Conservation (phyloP, 2,113 vertebrate species). For the Spilogale gracilis region DNA sequence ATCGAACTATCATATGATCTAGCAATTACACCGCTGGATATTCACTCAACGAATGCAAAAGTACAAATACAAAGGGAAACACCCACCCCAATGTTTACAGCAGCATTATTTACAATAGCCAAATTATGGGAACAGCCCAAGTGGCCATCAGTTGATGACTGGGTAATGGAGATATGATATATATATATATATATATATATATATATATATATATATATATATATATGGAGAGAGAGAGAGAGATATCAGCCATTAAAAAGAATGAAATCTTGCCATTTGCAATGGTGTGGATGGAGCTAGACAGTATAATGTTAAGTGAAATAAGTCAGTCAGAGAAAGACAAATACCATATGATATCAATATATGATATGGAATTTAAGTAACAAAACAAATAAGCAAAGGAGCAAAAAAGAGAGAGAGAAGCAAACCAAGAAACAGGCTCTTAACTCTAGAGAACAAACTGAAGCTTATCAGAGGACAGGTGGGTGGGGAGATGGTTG, state of each 20-base stretch:
- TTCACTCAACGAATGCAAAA: background rate
- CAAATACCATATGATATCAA: background rate
- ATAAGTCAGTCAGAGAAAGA: background rate
- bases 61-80: background rate
- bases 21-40: background rate
- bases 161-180: background rate
- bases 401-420: background rate
- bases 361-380: background rate
- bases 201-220: too few relatives aligned
- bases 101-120: background rate
- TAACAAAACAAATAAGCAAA: background rate
- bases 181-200: too few relatives aligned
- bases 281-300: background rate
- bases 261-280: background rate
- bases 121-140: background rate
- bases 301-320: background rate
- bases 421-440: background rate
- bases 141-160: background rate
- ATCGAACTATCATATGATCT: background rate
- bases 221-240: too few relatives aligned
- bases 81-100: background rate
- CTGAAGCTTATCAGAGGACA: background rate
- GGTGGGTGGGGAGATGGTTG: background rate
- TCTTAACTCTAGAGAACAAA: background rate
- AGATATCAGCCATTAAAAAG: background rate